Percentiles rank a stretch among this genome's conserved stretches.
These are phyloP conservation scores for Catharus bicknelli DNA, from an alignment of 2,113 vertebrate species.

Conservation along the genomic window DNA sequence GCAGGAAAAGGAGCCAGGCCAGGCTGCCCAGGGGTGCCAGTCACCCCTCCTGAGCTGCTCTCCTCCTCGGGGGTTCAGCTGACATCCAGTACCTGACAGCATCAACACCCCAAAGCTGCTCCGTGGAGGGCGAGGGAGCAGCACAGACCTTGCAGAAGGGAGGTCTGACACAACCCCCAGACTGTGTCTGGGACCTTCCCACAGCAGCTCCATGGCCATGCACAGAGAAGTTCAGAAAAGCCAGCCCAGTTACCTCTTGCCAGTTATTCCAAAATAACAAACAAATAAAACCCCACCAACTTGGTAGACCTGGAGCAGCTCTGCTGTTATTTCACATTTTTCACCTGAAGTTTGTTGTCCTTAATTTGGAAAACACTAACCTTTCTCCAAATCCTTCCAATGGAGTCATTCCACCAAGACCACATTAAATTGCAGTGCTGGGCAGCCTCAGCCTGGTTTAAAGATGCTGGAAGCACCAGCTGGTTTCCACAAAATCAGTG, in stretches of 20 bases:
- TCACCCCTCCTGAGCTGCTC: rapidly evolving
- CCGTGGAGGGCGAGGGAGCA: background rate
- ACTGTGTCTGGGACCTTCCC: conserved; percentile 25
- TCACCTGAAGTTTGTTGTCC: background rate
- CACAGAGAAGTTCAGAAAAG: background rate
- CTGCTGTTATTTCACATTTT: background rate
- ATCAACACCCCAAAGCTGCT: background rate
- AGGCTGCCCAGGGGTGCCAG: background rate
- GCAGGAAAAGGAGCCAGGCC: background rate
- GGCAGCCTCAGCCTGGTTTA: background rate
- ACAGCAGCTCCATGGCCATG: background rate
- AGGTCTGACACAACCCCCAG: background rate
- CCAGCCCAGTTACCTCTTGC: background rate
- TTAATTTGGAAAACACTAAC: background rate
- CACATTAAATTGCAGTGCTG: rapidly evolving
- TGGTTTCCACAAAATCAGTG: background rate
- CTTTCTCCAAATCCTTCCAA: background rate
- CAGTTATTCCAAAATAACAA: background rate
- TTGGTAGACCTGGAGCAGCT: background rate
- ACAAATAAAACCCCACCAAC: rapidly evolving
- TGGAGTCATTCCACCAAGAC: background rate
- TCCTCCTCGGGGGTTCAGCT: background rate
- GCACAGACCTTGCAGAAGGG: background rate
- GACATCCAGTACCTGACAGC: background rate
- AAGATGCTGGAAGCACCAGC: background rate